phyloP scores from a whole-genome alignment of 2,113 vertebrate species.

The Oreocharis arfaki region DNA sequence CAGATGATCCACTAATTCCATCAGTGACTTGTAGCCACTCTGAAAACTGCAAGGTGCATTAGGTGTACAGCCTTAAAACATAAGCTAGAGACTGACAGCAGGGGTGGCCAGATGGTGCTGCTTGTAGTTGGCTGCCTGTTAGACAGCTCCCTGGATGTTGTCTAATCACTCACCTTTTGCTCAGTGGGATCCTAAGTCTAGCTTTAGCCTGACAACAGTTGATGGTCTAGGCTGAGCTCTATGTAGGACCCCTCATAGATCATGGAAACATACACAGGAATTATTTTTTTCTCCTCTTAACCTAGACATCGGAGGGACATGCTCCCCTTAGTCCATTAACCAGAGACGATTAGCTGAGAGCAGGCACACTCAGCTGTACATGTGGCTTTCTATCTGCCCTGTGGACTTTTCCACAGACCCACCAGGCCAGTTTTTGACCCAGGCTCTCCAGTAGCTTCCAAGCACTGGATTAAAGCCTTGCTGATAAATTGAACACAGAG shows the following conservation, averaged over 20 bases:
- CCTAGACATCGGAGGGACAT: neutral
- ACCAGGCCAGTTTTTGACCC: neutral
- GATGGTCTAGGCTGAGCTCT: neutral
- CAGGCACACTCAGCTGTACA: neutral
- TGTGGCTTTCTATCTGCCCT: neutral
- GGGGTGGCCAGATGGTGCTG: neutral
- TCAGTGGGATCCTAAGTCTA: neutral
- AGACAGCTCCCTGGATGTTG: neutral
- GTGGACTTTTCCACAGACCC: neutral
- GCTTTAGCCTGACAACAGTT: neutral
- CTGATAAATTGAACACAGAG: neutral
- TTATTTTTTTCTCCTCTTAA: neutral
- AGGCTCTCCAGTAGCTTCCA: neutral
- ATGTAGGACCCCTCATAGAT: neutral
- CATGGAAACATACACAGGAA: neutral
- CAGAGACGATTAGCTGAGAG: neutral
- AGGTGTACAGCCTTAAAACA: neutral
- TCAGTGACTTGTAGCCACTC: neutral
- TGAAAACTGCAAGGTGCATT: neutral
- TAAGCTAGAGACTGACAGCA: neutral
- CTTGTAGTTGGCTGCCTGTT: neutral
- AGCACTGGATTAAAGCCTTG: neutral
- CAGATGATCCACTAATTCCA: neutral
- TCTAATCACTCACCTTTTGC: neutral
- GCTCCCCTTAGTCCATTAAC: neutral